These are phyloP conservation scores for Adelphocoris suturalis DNA, from an alignment of 2,888 invertebrate genomes.

Conservation along the genomic window DNA sequence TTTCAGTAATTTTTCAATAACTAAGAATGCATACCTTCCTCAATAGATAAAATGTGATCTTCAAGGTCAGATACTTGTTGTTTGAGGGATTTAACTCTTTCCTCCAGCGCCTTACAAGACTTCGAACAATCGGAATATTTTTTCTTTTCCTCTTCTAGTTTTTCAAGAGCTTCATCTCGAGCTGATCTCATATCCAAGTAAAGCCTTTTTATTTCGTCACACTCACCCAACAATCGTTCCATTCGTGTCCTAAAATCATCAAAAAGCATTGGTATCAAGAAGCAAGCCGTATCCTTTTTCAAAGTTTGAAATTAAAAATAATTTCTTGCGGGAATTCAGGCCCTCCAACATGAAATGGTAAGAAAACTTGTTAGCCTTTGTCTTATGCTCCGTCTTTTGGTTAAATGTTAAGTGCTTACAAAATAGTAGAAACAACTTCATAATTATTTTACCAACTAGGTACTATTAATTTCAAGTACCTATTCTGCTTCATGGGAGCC, in stretches of 20 bases:
- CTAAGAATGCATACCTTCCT: constrained; percentile 60
- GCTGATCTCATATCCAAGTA: constrained; percentile 74
- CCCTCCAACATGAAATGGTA: no score
- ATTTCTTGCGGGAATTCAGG: no score
- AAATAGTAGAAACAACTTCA: no score
- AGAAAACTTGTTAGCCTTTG: no score
- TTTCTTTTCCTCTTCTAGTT: constrained; percentile 67
- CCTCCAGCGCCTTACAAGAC: constrained; percentile 66
- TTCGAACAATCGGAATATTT: constrained; percentile 48
- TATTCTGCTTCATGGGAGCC: no score
- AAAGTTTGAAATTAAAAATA: no score
- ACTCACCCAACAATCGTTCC: constrained; percentile 68
- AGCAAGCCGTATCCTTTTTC: no score
- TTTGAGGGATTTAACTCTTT: constrained; percentile 60
- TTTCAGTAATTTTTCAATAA: no score
- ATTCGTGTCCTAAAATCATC: background rate
- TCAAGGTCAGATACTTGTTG: constrained; percentile 69
- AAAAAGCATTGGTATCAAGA: background rate
- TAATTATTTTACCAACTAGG: no score
- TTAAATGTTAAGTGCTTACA: no score
- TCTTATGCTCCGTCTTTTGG: no score
- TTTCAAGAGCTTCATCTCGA: constrained; percentile 70
- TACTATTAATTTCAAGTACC: no score
- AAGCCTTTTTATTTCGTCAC: constrained; percentile 74
- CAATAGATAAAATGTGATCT: constrained; percentile 65